Conservation (phyloP, 1,140 invertebrate species). For the Tetramorium parvispinum region DNA sequence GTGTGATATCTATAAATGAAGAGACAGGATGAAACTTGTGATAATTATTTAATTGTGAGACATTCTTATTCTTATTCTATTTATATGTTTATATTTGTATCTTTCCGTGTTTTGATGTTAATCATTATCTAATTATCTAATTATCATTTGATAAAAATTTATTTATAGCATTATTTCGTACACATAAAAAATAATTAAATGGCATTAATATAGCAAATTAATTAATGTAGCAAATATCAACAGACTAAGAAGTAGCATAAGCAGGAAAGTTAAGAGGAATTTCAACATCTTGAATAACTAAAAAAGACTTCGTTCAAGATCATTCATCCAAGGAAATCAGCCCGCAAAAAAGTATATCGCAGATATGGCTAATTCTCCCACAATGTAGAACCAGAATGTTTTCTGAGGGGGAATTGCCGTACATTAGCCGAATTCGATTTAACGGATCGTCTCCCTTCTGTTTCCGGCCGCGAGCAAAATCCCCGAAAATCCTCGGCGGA, state of each 20-base stretch:
- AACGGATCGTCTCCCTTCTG: constrained; percentile 76
- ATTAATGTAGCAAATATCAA: neutral
- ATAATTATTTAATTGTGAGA: no score
- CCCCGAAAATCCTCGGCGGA: constrained; percentile 68
- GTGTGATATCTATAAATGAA: no score
- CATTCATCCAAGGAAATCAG: neutral
- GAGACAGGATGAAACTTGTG: no score
- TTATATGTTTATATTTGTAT: no score
- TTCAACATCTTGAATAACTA: neutral
- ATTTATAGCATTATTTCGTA: neutral
- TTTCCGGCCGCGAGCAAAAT: constrained; percentile 69
- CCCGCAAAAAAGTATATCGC: neutral
- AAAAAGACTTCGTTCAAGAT: neutral
- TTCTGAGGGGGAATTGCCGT: constrained; percentile 39
- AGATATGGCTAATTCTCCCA: constrained; percentile 30
- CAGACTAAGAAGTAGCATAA: neutral
- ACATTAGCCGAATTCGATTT: constrained; percentile 77
- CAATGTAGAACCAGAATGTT: constrained; percentile 13
- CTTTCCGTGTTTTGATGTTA: neutral
- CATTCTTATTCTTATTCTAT: no score
- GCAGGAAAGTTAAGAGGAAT: neutral
- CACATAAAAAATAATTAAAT: neutral
- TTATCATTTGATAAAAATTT: neutral
- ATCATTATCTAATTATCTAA: neutral
- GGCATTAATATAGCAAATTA: neutral